phyloP scores from a whole-genome alignment of 2,888 invertebrate genomes.

The Drosophila mercatorum region DNA sequence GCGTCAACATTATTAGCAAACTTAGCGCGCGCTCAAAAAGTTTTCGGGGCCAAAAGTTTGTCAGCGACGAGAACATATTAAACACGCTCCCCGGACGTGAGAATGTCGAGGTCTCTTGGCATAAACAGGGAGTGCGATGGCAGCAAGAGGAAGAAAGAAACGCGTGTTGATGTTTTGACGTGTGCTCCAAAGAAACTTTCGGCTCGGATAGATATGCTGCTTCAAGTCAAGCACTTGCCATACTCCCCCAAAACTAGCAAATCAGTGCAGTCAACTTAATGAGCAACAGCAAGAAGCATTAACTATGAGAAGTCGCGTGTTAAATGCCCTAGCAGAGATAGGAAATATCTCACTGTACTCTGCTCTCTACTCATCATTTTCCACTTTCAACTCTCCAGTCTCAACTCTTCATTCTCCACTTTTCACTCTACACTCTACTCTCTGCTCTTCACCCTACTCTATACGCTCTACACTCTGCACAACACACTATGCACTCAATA shows the following conservation, averaged over 20 bases:
- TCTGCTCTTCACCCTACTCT: not conserved
- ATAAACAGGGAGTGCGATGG: not conserved
- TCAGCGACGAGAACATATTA: constrained; percentile 73
- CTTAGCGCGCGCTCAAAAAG: constrained; percentile 72
- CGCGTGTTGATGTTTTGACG: constrained; percentile 80
- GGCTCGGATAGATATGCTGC: constrained; percentile 37
- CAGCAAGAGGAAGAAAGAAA: constrained; percentile 28
- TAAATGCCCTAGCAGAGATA: constrained; percentile 1
- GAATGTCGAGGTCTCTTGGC: constrained; percentile 31
- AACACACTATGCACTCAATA: not conserved
- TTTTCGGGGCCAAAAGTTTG: constrained; percentile 72
- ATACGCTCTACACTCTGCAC: not conserved
- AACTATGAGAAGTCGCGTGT: not conserved
- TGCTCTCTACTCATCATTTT: not conserved
- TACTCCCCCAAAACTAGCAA: constrained; percentile 52
- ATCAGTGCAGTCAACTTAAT: constrained; percentile 74
- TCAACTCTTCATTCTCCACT: not conserved
- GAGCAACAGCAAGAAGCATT: constrained; percentile 44
- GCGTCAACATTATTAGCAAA: constrained; percentile 76
- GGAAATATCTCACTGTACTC: not conserved
- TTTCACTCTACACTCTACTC: not conserved
- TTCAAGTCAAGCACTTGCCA: constrained; percentile 68
- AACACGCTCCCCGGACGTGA: constrained; percentile 63
- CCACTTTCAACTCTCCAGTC: not conserved
- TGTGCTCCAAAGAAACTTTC: constrained; percentile 69